phyloP scores from a whole-genome alignment of 2,797 vertebrate genomes.

The Spinus pinus region DNA sequence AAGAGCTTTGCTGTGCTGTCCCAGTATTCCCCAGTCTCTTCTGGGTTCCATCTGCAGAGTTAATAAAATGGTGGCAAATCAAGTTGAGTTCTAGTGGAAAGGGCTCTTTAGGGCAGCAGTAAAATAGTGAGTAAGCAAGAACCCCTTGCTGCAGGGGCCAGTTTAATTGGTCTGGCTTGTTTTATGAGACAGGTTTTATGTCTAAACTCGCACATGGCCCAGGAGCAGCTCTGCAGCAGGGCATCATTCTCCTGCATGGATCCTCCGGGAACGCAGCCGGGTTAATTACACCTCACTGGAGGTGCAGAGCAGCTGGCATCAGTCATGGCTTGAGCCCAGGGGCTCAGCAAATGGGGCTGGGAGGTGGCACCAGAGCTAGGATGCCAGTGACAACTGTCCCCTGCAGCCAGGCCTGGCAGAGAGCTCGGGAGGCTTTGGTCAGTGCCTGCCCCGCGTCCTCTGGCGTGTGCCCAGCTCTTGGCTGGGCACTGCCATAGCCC shows the following conservation, averaged over 20 bases:
- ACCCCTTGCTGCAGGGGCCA: constrained; percentile 50
- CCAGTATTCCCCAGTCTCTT: constrained; percentile 37
- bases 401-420: background rate
- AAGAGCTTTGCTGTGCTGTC: constrained; percentile 1
- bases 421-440: fast-evolving
- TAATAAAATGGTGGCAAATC: constrained; percentile 65
- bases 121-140: constrained; percentile 59
- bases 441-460: fast-evolving
- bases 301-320: constrained; percentile 1
- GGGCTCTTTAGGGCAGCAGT: constrained; percentile 63
- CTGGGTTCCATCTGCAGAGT: constrained; percentile 58
- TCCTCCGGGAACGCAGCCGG: background rate
- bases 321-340: background rate
- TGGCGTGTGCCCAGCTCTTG: background rate
- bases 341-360: background rate
- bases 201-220: constrained; percentile 61
- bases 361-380: background rate
- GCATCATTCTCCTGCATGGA: constrained; percentile 33
- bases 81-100: constrained; percentile 51
- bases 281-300: constrained; percentile 43
- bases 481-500: background rate
- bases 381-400: background rate
- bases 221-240: constrained; percentile 44
- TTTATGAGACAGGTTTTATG: constrained; percentile 68
- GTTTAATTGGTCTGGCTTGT: constrained; percentile 66